These are phyloP conservation scores for Gymnopithys bicolor DNA, from an alignment of 2,797 vertebrate genomes.

Conservation along the genomic window DNA sequence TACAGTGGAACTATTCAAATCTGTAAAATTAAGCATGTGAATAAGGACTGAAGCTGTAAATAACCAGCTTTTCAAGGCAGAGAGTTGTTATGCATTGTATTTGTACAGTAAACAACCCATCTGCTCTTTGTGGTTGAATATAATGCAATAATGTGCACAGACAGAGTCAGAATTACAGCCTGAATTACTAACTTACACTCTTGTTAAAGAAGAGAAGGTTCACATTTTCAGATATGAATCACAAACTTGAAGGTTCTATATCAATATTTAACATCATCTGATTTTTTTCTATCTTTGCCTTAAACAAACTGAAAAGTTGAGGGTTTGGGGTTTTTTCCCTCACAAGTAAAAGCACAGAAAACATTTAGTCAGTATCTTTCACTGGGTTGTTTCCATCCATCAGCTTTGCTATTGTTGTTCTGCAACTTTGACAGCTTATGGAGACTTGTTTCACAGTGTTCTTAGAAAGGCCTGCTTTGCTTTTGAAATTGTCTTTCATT, in stretches of 20 bases:
- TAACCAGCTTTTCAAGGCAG: not conserved
- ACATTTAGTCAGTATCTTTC: not conserved
- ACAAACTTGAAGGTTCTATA: not conserved
- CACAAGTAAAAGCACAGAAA: not conserved
- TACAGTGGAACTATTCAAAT: not conserved
- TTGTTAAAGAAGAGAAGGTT: not conserved
- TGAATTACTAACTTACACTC: not conserved
- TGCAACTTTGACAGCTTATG: not conserved
- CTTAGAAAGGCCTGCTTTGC: not conserved
- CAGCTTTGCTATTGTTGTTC: not conserved
- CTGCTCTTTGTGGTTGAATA: not conserved
- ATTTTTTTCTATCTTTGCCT: not conserved
- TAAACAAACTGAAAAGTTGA: not conserved
- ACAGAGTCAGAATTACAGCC: not conserved
- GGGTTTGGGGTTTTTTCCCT: no score
- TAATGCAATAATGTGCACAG: not conserved
- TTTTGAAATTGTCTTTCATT: constrained; percentile 4
- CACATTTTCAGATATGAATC: not conserved
- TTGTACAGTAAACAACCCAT: constrained; percentile 14
- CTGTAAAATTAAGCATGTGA: constrained; percentile 1
- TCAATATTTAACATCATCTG: not conserved
- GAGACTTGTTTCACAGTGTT: not conserved
- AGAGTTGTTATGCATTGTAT: not conserved
- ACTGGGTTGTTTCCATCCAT: not conserved
- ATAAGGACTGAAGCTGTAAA: not conserved